Conservation (phyloP, 92 coral and sea anemone species). For the Siderastrea siderea region DNA sequence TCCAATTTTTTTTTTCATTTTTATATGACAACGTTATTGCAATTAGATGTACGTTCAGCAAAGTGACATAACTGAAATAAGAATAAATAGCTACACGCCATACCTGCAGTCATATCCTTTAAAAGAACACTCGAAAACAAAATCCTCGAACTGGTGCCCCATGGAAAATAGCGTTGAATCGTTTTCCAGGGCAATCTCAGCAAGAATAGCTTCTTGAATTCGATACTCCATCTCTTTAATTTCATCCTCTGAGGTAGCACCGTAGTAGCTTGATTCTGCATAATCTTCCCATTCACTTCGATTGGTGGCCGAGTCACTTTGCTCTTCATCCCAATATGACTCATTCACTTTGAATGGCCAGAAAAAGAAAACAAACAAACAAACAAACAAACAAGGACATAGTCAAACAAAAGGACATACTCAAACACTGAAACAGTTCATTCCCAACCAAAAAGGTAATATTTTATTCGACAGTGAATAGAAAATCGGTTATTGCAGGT, state of each 20-base stretch:
- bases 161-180: conserved; percentile 34
- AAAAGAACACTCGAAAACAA: conserved; percentile 66
- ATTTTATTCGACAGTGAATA: neutral
- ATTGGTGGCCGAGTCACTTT: neutral
- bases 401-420: neutral
- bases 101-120: conserved; percentile 75
- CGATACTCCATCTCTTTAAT: conserved; percentile 5
- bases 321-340: neutral
- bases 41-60: too few relatives aligned
- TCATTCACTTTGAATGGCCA: too few relatives aligned
- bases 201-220: conserved; percentile 28
- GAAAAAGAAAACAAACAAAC: neutral
- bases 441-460: neutral
- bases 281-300: neutral
- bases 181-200: conserved; percentile 9
- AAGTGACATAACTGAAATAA: too few relatives aligned
- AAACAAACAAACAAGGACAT: neutral
- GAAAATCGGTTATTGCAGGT: too few relatives aligned
- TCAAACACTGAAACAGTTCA: neutral
- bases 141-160: conserved; percentile 75
- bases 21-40: too few relatives aligned
- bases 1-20: too few relatives aligned
- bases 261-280: neutral
- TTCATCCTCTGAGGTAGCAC: conserved; percentile 3
- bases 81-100: neutral